A percentile compares a stretch with the other conserved stretches of the same genome.
Evolutionary conservation across 2,888 invertebrate species (phyloP).

Genomic region (Epinotia ramella): DNA sequence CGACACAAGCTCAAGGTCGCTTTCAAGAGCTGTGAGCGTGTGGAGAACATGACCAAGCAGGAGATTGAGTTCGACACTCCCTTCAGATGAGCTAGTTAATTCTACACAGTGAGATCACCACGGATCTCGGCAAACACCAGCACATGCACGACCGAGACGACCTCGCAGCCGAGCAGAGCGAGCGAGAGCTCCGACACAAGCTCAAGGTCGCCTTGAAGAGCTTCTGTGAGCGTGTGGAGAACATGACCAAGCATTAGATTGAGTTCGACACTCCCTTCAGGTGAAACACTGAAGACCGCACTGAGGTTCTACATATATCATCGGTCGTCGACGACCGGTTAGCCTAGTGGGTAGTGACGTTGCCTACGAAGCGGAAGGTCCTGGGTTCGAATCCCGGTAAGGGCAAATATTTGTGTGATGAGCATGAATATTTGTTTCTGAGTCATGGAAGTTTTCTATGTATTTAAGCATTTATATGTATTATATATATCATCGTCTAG

Average conservation of each 20-base stretch:
- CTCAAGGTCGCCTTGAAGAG: slow-evolving; percentile 99
- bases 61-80: slow-evolving; percentile 99
- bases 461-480: too few relatives aligned
- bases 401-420: too few relatives aligned
- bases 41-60: slow-evolving; percentile 97
- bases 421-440: too few relatives aligned
- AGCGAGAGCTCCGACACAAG: slow-evolving; percentile 97
- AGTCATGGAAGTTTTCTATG: too few relatives aligned
- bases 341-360: too few relatives aligned
- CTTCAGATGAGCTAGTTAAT: slow-evolving; percentile 89
- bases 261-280: slow-evolving; percentile 99
- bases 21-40: slow-evolving; percentile 98
- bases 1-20: slow-evolving; percentile 98
- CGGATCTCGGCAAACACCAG: slow-evolving; percentile 99
- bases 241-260: slow-evolving; percentile 97
- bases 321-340: too few relatives aligned
- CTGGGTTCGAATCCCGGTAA: too few relatives aligned
- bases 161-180: slow-evolving; percentile 99
- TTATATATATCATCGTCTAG: too few relatives aligned
- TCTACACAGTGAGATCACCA: slow-evolving; percentile 99
- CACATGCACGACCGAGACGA: slow-evolving; percentile 99
- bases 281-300: slow-evolving; percentile 52
- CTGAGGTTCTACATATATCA: too few relatives aligned
- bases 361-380: too few relatives aligned
- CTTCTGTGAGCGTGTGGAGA: slow-evolving; percentile 98